These are phyloP conservation scores for Danio albolineatus DNA, from an alignment of 2,797 vertebrate species.

Conservation along the genomic window DNA sequence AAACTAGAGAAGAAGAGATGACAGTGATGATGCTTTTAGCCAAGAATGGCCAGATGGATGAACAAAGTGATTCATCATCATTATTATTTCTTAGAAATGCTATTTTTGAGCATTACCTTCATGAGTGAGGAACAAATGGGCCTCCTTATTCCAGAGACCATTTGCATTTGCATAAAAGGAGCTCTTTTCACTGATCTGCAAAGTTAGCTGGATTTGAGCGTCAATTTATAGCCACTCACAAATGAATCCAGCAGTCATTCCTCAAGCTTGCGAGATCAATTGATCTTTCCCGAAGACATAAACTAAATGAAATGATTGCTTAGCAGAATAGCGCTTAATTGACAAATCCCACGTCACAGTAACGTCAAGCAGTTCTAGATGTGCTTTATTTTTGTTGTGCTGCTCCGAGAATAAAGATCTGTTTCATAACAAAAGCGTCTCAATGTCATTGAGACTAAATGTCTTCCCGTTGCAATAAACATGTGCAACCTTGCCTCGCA, in stretches of 20 bases:
- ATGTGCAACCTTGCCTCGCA: constrained; percentile 4
- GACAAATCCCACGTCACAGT: not conserved
- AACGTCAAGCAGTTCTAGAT: not conserved
- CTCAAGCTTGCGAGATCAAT: constrained; percentile 11
- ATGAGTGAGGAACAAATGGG: constrained; percentile 38
- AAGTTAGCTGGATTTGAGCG: constrained; percentile 34
- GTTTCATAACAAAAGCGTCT: constrained; percentile 12
- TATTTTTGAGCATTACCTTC: constrained; percentile 35
- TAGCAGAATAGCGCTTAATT: constrained; percentile 1
- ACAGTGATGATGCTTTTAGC: constrained; percentile 40
- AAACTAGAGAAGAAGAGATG: constrained; percentile 11
- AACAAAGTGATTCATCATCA: constrained; percentile 43
- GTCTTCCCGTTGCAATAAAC: constrained; percentile 16
- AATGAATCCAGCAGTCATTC: constrained; percentile 34
- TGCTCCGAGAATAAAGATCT: not conserved
- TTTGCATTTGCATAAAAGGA: constrained; percentile 52
- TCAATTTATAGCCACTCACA: constrained; percentile 41
- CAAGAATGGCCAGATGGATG: constrained; percentile 22
- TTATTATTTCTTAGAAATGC: constrained; percentile 40
- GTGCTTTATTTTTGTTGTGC: not conserved
- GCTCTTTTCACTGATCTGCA: constrained; percentile 33
- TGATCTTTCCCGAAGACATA: constrained; percentile 15
- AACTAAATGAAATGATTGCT: constrained; percentile 26
- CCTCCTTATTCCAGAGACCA: constrained; percentile 38
- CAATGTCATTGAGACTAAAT: constrained; percentile 28